Evolutionary conservation across 2,113 vertebrate species (phyloP).

Genomic region (Ptychochromis oligacanthus): DNA sequence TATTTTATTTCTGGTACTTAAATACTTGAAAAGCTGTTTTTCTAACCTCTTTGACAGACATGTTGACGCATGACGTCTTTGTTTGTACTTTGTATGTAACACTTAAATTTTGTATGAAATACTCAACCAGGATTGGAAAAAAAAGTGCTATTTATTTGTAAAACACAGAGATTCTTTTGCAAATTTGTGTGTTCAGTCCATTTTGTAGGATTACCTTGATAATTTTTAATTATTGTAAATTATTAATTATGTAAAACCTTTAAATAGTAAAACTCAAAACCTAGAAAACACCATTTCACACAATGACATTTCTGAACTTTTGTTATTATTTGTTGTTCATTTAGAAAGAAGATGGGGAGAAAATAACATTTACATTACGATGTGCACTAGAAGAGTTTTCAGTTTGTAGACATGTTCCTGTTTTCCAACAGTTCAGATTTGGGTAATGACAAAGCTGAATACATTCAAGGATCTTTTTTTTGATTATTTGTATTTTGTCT

Average conservation of each 20-base stretch:
- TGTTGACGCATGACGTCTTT: slow-evolving; percentile 18
- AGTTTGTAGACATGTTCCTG: not conserved
- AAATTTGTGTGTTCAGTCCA: not conserved
- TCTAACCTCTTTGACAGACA: slow-evolving; percentile 7
- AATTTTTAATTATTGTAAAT: not conserved
- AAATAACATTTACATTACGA: not conserved
- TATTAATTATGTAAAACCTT: not conserved
- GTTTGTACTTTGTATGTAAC: slow-evolving; percentile 17
- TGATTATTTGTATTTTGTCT: not conserved
- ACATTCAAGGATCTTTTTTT: not conserved
- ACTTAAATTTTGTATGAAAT: slow-evolving; percentile 15
- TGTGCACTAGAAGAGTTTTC: not conserved
- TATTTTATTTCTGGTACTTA: slow-evolving; percentile 35
- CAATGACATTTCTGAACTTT: not conserved
- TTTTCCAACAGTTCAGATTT: not conserved
- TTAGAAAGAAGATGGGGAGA: not conserved
- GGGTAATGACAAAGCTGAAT: not conserved
- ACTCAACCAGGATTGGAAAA: not conserved
- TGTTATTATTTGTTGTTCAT: slow-evolving; percentile 1
- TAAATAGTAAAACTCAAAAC: not conserved
- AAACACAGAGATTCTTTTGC: not conserved
- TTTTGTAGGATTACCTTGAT: not conserved
- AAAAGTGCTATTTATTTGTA: slow-evolving; percentile 20
- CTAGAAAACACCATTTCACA: not conserved
- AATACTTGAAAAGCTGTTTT: slow-evolving; percentile 54